Percentiles rank a stretch among this genome's conserved stretches.
Conservation (phyloP, 2,797 vertebrate species). For the Hephaestus fuliginosus region DNA sequence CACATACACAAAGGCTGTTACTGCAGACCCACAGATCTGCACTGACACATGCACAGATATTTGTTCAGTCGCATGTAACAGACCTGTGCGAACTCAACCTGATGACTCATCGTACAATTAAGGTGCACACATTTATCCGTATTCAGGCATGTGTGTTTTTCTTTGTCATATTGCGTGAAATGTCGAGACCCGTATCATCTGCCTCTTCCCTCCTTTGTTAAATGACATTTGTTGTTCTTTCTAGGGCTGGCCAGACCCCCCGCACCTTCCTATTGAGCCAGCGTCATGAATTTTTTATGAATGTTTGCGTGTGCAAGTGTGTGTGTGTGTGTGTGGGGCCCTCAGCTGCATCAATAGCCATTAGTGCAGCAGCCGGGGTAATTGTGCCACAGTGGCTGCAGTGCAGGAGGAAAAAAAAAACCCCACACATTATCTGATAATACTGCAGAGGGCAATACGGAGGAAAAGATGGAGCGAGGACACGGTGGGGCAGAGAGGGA, state of each 20-base stretch:
- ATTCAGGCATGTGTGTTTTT: slow-evolving; percentile 5
- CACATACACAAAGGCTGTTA: slow-evolving; percentile 25
- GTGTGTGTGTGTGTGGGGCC: slow-evolving; percentile 48
- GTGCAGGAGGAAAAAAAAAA: slow-evolving; percentile 57
- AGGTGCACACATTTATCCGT: neutral
- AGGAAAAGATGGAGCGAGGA: slow-evolving; percentile 62
- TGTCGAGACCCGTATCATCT: slow-evolving; percentile 39
- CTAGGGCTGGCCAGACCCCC: slow-evolving; percentile 67
- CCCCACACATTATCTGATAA: slow-evolving; percentile 77
- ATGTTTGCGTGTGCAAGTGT: slow-evolving; percentile 69
- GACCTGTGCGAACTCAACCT: slow-evolving; percentile 11
- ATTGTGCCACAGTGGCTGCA: slow-evolving; percentile 83
- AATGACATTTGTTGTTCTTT: slow-evolving; percentile 79
- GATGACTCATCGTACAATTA: neutral
- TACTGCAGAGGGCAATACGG: slow-evolving; percentile 77
- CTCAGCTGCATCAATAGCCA: slow-evolving; percentile 83
- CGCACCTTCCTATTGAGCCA: slow-evolving; percentile 78
- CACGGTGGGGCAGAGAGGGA: slow-evolving; percentile 54
- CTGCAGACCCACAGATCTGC: slow-evolving; percentile 6
- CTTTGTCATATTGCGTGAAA: neutral
- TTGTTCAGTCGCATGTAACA: neutral
- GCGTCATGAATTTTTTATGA: slow-evolving; percentile 85
- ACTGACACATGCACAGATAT: neutral
- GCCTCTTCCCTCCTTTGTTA: slow-evolving; percentile 59
- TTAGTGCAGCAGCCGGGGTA: slow-evolving; percentile 84